These are phyloP conservation scores for Strigamia transsilvanica DNA, from an alignment of 2,888 invertebrate species.

Conservation along the genomic window DNA sequence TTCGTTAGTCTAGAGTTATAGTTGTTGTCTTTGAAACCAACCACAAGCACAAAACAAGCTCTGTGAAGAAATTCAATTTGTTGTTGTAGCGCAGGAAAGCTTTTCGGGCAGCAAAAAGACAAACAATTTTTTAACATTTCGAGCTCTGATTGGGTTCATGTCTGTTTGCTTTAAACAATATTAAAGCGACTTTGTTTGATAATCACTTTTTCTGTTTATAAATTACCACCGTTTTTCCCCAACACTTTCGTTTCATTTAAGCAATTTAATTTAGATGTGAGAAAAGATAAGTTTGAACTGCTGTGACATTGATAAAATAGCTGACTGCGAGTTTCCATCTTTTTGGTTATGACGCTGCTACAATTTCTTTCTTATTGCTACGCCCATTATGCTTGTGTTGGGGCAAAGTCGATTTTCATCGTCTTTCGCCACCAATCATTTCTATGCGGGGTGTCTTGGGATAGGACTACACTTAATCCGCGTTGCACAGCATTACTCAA, in stretches of 20 bases:
- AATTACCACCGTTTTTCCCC: not conserved
- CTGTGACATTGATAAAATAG: conserved; percentile 32
- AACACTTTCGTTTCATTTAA: not conserved
- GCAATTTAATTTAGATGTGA: conserved; percentile 6
- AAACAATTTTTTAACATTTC: too few species aligned
- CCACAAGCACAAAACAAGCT: too few species aligned
- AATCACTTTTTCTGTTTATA: conserved; percentile 6
- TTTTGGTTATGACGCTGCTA: not conserved
- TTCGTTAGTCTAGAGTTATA: too few species aligned
- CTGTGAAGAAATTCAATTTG: too few species aligned
- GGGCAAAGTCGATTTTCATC: conserved; percentile 24
- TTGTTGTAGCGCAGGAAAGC: too few species aligned
- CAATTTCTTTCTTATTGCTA: not conserved
- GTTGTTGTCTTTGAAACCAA: too few species aligned
- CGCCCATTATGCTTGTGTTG: not conserved
- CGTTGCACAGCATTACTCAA: conserved; percentile 27
- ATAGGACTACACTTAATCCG: conserved; percentile 26
- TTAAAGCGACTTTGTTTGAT: not conserved
- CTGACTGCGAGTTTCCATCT: conserved; percentile 4
- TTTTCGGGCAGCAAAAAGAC: too few species aligned
- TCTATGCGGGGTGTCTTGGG: conserved; percentile 21
- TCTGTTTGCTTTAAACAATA: not conserved
- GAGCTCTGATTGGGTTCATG: too few species aligned
- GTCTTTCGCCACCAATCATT: conserved; percentile 31
- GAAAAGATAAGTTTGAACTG: conserved; percentile 36